Evolutionary conservation across 2,797 vertebrate genomes (phyloP).

Genomic region (Varecia variegata): DNA sequence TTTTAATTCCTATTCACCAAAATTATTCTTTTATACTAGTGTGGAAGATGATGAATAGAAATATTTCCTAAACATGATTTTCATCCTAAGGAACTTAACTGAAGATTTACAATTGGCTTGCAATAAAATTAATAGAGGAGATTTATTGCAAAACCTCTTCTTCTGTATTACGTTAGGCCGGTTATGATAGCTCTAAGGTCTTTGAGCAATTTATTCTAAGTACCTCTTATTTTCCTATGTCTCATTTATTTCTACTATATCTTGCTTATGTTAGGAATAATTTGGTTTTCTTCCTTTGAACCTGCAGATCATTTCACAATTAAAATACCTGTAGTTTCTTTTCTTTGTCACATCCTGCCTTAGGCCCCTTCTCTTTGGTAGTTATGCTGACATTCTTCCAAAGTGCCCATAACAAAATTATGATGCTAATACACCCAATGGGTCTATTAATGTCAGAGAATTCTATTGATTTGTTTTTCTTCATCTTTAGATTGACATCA

Average conservation of each 20-base stretch:
- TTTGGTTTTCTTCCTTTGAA: slow-evolving; percentile 29
- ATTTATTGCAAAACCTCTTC: not conserved
- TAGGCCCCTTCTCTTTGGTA: not conserved
- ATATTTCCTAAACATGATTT: slow-evolving; percentile 30
- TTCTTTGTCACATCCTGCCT: not conserved
- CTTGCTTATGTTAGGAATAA: slow-evolving; percentile 43
- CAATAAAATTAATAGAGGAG: slow-evolving; percentile 49
- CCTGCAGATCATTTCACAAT: slow-evolving; percentile 43
- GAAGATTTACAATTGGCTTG: slow-evolving; percentile 21
- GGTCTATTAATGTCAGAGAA: slow-evolving; percentile 25
- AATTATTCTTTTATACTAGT: not conserved
- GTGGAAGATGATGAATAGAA: not conserved
- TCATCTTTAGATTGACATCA: not conserved
- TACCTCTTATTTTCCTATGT: slow-evolving; percentile 31
- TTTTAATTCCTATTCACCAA: not conserved
- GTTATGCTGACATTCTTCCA: not conserved
- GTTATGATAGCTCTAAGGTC: slow-evolving; percentile 13
- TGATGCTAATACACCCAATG: slow-evolving; percentile 17
- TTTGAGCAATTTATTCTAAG: slow-evolving; percentile 42
- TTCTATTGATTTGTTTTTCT: not conserved
- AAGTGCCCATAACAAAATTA: slow-evolving; percentile 42
- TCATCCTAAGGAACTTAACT: not conserved
- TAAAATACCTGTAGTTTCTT: not conserved
- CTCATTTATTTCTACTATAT: slow-evolving; percentile 47
- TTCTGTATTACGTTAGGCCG: not conserved